Evolutionary conservation across 2,888 invertebrate genomes (phyloP).

Genomic region (Metellina segmentata): DNA sequence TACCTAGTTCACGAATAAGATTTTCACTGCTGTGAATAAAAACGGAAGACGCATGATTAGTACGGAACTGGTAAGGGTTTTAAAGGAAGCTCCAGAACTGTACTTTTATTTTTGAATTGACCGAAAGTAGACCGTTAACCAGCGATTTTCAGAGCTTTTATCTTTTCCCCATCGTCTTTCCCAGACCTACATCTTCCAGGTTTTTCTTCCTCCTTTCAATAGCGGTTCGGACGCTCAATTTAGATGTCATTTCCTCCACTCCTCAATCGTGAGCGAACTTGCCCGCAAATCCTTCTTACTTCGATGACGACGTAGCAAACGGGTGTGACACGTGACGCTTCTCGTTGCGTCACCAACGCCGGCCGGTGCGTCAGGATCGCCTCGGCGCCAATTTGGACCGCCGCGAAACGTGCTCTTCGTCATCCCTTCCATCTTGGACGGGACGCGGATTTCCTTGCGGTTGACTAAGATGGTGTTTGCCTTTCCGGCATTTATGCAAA

Average conservation of each 20-base stretch:
- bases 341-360: conserved; percentile 5
- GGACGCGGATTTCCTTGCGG: conserved; percentile 19
- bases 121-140: no score
- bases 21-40: background rate
- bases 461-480: background rate
- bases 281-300: conserved; percentile 30
- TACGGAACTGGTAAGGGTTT: no score
- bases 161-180: background rate
- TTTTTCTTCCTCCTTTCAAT: background rate
- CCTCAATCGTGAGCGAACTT: conserved; percentile 46
- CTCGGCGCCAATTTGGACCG: conserved; percentile 10
- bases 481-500: conserved; percentile 2
- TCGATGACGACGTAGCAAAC: background rate
- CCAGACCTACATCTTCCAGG: background rate
- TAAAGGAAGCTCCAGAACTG: no score
- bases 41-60: background rate
- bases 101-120: no score
- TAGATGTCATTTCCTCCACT: background rate
- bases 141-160: no score
- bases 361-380: conserved; percentile 37
- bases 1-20: no score
- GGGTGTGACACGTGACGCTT: background rate
- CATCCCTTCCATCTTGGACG: conserved; percentile 11
- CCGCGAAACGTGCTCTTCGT: conserved; percentile 1
- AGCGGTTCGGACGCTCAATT: background rate